These are phyloP conservation scores for Clarias pachynema DNA, from an alignment of 2,797 vertebrate genomes.

Conservation along the genomic window DNA sequence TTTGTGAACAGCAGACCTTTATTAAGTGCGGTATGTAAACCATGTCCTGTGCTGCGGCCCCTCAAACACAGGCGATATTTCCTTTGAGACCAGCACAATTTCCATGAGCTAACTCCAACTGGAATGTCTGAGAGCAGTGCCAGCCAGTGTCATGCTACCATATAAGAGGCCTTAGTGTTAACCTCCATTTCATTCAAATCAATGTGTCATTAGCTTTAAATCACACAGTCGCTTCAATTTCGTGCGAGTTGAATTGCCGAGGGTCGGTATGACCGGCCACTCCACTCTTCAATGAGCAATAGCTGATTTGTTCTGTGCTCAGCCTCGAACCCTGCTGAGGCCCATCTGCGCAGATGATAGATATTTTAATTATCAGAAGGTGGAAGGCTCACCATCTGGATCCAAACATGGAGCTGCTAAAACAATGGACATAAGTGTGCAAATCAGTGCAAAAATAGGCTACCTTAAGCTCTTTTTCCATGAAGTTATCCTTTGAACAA, in stretches of 20 bases:
- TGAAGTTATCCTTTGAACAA: slow-evolving; percentile 39
- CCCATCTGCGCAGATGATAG: slow-evolving; percentile 49
- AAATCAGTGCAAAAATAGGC: slow-evolving; percentile 34
- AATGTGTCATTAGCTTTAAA: slow-evolving; percentile 50
- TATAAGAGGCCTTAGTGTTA: slow-evolving; percentile 48
- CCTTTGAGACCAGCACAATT: slow-evolving; percentile 61
- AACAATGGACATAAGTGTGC: slow-evolving; percentile 43
- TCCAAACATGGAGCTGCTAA: slow-evolving; percentile 49
- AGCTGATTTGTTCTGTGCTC: slow-evolving; percentile 35
- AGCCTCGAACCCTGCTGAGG: slow-evolving; percentile 36
- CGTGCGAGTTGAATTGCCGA: slow-evolving; percentile 27
- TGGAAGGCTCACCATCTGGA: slow-evolving; percentile 51
- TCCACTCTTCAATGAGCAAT: slow-evolving; percentile 23
- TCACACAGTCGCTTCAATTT: slow-evolving; percentile 19
- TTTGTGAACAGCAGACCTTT: slow-evolving; percentile 49
- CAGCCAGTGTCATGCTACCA: slow-evolving; percentile 59
- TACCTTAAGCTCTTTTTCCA: slow-evolving; percentile 41
- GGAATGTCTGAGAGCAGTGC: slow-evolving; percentile 61
- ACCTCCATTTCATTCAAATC: slow-evolving; percentile 36
- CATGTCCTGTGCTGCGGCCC: slow-evolving; percentile 54
- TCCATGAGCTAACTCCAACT: slow-evolving; percentile 63
- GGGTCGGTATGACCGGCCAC: slow-evolving; percentile 24
- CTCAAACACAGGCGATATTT: slow-evolving; percentile 57
- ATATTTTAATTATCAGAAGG: slow-evolving; percentile 59
- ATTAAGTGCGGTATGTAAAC: slow-evolving; percentile 56